Base-by-base conservation (phyloP, 2,113 vertebrate genomes). In the Polypterus senegalus region DNA sequence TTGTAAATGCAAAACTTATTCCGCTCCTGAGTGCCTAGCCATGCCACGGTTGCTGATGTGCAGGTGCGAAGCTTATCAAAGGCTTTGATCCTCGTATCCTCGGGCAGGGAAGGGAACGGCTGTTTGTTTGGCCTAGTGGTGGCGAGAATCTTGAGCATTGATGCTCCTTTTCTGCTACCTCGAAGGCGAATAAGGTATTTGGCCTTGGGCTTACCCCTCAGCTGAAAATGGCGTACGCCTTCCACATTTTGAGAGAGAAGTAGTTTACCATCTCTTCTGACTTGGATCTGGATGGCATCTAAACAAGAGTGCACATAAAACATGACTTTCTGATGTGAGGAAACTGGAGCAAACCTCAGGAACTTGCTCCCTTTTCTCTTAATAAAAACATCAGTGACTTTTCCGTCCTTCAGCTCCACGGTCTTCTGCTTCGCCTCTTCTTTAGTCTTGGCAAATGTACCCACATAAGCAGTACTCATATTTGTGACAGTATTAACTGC, bases 1-100 rank as follows among this genome's bases (percentile, higher is more conserved):
- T 81, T 92, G 73, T 98, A 99, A 70, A 98, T 88, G 77, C 96
- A 99, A 76, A 89, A 99, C 69, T 98, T 98, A 78, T 94, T 97
- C 73, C 95, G 88, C 65, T 99, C 94, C 74, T 95, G 94, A 0
- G 94, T 98, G 71, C 95, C 94, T 46, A 99, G 82, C 96, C 96
- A 99, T 0, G 96, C 96, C 71, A 99, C 89, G 0, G 95, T 98
- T 74, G 81, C 91, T 0, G 95, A 97, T 48, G 90, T 84, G 58
- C 96, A 99, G 0, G 93, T 95, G 62, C 96, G 96, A 57, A 99
- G 88, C 67, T 91, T 97, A 82, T 99, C 94, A 0, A 99, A 99
- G 67, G 90, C 89, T 78, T 99, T 99, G 79, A 99, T 91, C 47
- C 96, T 81, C 0, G 90, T 98, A 7, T 99, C 96, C 74, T 97